A percentile compares a stretch with the other conserved stretches of the same genome.
phyloP scores from a whole-genome alignment of 2,797 vertebrate genomes.

The Sebastes cheni region DNA sequence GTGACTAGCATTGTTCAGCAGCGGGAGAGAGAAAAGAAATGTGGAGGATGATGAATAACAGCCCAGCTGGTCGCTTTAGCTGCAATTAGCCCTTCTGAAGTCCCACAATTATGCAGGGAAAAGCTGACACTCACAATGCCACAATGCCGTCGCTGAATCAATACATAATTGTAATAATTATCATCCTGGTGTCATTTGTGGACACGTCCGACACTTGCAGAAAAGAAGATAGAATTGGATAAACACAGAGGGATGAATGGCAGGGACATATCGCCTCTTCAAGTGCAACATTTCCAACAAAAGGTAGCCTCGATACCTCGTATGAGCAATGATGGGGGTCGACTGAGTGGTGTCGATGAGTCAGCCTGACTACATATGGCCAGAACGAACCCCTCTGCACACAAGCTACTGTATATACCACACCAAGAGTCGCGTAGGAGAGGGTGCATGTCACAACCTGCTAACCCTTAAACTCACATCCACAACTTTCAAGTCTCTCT shows the following conservation, averaged over 20 bases:
- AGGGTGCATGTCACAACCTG: background rate
- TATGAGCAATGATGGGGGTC: constrained; percentile 17
- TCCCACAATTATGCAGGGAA: constrained; percentile 83
- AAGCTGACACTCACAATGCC: constrained; percentile 72
- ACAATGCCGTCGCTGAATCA: constrained; percentile 78
- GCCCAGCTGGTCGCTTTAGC: constrained; percentile 80
- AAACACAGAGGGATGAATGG: constrained; percentile 68
- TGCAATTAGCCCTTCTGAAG: constrained; percentile 84
- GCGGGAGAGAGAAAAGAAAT: constrained; percentile 71
- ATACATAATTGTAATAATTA: constrained; percentile 88
- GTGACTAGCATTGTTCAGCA: constrained; percentile 66
- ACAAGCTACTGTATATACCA: background rate
- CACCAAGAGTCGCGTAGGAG: background rate
- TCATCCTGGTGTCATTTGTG: constrained; percentile 74
- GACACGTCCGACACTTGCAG: constrained; percentile 69
- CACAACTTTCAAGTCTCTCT: background rate
- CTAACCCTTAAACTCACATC: background rate
- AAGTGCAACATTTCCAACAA: constrained; percentile 69
- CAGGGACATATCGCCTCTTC: constrained; percentile 45
- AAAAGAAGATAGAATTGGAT: constrained; percentile 72
- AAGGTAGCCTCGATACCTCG: constrained; percentile 52
- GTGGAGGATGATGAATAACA: constrained; percentile 80
- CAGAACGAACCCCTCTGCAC: background rate
- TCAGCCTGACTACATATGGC: constrained; percentile 31
- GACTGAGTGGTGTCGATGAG: constrained; percentile 24